Percentiles rank a stretch among this genome's conserved stretches.
These are phyloP conservation scores for Sebastes goodei DNA, from an alignment of 2,797 vertebrate species.

Conservation along the genomic window DNA sequence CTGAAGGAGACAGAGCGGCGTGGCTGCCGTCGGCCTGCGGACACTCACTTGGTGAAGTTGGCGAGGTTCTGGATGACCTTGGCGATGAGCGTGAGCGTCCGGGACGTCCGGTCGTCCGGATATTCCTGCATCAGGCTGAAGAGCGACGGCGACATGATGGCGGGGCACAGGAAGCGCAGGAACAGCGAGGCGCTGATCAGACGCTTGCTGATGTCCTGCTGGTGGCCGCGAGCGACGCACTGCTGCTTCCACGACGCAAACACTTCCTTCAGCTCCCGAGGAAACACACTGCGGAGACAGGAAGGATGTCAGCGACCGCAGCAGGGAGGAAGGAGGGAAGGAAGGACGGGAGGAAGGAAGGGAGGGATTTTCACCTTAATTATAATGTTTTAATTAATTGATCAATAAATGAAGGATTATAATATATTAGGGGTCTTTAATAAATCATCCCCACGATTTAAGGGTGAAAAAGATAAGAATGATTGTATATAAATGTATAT, in stretches of 20 bases:
- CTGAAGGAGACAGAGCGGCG: too few relatives aligned
- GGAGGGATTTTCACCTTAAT: too few relatives aligned
- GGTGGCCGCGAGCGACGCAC: slow-evolving; percentile 90
- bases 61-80: slow-evolving; percentile 99
- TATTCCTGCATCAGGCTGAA: slow-evolving; percentile 96
- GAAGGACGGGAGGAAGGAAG: too few relatives aligned
- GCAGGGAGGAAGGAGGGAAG: too few relatives aligned
- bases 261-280: slow-evolving; percentile 95
- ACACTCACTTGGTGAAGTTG: slow-evolving; percentile 93
- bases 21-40: too few relatives aligned
- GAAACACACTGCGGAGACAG: slow-evolving; percentile 87
- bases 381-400: too few relatives aligned
- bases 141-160: slow-evolving; percentile 98
- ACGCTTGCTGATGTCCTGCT: slow-evolving; percentile 91
- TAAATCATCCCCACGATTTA: too few relatives aligned
- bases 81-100: slow-evolving; percentile 94
- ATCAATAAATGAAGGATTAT: too few relatives aligned
- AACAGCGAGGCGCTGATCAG: slow-evolving; percentile 96
- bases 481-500: too few relatives aligned
- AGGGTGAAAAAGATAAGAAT: too few relatives aligned
- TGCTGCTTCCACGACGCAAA: slow-evolving; percentile 96
- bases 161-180: slow-evolving; percentile 95
- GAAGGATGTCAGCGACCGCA: not conserved
- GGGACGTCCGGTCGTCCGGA: slow-evolving; percentile 92
- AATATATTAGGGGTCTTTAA: too few relatives aligned